phyloP scores from a whole-genome alignment of 2,113 vertebrate genomes.

The Neoarius graeffei region DNA sequence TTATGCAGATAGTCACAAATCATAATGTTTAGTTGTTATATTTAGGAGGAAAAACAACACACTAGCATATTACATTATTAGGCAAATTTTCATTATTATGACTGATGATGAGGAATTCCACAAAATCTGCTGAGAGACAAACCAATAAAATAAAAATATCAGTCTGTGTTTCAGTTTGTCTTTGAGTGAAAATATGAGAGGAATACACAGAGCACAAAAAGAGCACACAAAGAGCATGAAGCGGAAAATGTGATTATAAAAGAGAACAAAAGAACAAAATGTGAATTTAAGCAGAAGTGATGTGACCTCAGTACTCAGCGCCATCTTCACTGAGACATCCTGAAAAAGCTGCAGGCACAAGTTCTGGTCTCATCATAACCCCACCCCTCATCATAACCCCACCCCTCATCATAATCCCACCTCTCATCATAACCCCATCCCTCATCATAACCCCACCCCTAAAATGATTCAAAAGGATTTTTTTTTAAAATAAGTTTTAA shows the following conservation, averaged over 20 bases:
- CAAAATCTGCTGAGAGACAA: not conserved
- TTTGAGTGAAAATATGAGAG: not conserved
- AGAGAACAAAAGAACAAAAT: not conserved
- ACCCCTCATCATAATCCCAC: not conserved
- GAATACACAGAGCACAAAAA: not conserved
- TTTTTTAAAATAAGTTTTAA: no score
- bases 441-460: not conserved
- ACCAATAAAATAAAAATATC: not conserved
- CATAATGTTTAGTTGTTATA: not conserved
- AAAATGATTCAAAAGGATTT: no score
- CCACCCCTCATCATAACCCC: not conserved
- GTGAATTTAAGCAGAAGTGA: conserved; percentile 3
- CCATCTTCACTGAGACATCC: not conserved
- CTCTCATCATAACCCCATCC: not conserved
- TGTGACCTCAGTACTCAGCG: not conserved
- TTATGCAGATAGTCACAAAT: not conserved
- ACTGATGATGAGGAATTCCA: not conserved
- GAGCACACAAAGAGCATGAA: not conserved
- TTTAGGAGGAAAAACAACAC: not conserved
- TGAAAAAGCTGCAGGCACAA: not conserved
- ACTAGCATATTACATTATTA: not conserved
- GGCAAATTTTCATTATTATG: not conserved
- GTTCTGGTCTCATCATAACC: not conserved
- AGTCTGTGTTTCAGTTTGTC: not conserved
- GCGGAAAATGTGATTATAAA: not conserved